Conservation (phyloP, 2,888 invertebrate species). For the Schrankia costaestrigalis region DNA sequence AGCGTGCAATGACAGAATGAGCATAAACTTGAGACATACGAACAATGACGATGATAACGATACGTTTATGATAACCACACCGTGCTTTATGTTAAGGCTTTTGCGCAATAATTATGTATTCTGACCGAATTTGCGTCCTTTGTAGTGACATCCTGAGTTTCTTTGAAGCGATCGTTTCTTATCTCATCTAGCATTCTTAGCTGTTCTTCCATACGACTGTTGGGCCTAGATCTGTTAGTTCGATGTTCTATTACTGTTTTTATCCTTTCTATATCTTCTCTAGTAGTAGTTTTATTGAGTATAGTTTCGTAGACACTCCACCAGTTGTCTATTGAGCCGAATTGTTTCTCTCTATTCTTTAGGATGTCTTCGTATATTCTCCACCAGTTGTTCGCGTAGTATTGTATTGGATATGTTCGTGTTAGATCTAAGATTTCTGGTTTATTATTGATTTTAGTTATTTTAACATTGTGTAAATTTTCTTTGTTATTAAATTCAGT, state of each 20-base stretch:
- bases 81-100: too few species aligned
- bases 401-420: conserved; percentile 64
- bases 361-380: conserved; percentile 69
- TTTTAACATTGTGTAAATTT: conserved; percentile 49
- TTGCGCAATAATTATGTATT: too few species aligned
- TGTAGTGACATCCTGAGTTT: conserved; percentile 55
- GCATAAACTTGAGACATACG: conserved; percentile 10
- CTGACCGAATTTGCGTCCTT: conserved; percentile 70
- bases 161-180: conserved; percentile 57
- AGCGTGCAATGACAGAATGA: conserved; percentile 7
- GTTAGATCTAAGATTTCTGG: conserved; percentile 66
- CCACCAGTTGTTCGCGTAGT: conserved; percentile 79
- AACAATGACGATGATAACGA: conserved; percentile 3
- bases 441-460: conserved; percentile 46
- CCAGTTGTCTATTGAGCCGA: conserved; percentile 75
- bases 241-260: conserved; percentile 49
- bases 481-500: conserved; percentile 50
- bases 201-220: conserved; percentile 66
- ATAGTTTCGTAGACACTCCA: conserved; percentile 72
- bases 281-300: conserved; percentile 51
- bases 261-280: conserved; percentile 52
- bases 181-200: conserved; percentile 63
- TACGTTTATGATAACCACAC: conserved; percentile 11
- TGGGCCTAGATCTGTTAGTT: conserved; percentile 48
- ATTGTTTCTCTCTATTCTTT: conserved; percentile 66